phyloP scores from a whole-genome alignment of 2,113 vertebrate species.

The Mellivora capensis region DNA sequence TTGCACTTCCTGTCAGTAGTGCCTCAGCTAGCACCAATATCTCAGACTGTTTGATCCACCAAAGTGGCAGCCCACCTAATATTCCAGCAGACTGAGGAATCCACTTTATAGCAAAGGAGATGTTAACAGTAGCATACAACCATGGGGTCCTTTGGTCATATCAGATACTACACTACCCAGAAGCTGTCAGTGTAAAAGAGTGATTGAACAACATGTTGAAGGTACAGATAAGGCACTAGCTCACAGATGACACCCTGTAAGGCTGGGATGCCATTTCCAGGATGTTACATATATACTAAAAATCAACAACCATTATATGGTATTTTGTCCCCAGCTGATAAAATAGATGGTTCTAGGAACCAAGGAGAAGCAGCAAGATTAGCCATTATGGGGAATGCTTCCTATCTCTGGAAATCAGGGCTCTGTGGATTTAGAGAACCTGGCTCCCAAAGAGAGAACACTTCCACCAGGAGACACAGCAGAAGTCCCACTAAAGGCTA shows the following conservation, averaged over 20 bases:
- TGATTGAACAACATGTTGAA: background rate
- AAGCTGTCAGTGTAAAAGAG: background rate
- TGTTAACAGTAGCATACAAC: background rate
- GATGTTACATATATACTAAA: background rate
- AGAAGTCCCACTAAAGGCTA: background rate
- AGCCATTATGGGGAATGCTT: background rate
- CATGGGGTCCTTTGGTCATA: background rate
- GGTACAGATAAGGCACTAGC: background rate
- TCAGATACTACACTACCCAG: background rate
- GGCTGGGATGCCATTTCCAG: background rate
- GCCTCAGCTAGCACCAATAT: background rate
- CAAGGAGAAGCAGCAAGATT: background rate
- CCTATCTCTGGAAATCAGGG: background rate
- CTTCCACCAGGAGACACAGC: background rate
- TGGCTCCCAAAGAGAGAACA: background rate
- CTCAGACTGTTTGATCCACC: background rate
- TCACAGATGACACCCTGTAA: background rate
- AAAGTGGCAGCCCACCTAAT: background rate
- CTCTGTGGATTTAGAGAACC: background rate
- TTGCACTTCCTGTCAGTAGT: background rate
- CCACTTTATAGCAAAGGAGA: background rate
- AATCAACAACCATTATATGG: background rate
- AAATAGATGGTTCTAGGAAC: background rate
- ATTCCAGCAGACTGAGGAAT: background rate
- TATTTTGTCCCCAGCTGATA: background rate